These are phyloP conservation scores for Chrysotoxum bicinctum DNA, from an alignment of 2,888 invertebrate genomes.

Conservation along the genomic window DNA sequence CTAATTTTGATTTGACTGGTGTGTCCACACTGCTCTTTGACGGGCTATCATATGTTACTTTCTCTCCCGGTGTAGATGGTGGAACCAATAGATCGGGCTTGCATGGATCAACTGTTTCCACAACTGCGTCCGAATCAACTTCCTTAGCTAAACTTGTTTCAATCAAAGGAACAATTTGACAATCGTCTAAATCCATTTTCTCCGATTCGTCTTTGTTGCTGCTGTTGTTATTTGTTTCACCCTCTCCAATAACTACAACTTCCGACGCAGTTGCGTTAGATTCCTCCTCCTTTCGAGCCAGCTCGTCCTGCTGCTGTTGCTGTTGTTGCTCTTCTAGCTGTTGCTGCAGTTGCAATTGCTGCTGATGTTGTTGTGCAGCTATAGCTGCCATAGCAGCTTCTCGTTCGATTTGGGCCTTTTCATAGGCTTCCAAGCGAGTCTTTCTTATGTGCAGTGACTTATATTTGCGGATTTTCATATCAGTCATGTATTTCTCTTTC, in stretches of 20 bases:
- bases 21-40: slow-evolving; percentile 73
- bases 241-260: background rate
- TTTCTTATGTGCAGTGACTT: slow-evolving; percentile 88
- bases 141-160: slow-evolving; percentile 51
- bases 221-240: slow-evolving; percentile 66
- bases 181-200: slow-evolving; percentile 77
- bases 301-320: slow-evolving; percentile 40
- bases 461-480: slow-evolving; percentile 95
- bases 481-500: slow-evolving; percentile 95
- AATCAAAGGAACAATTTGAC: slow-evolving; percentile 29
- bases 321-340: slow-evolving; percentile 63
- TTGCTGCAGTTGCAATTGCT: slow-evolving; percentile 78
- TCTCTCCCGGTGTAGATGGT: slow-evolving; percentile 60
- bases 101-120: slow-evolving; percentile 26
- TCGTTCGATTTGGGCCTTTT: slow-evolving; percentile 82
- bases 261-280: slow-evolving; percentile 75
- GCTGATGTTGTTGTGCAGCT: slow-evolving; percentile 77
- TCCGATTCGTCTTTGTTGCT: slow-evolving; percentile 73
- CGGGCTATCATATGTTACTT: slow-evolving; percentile 69
- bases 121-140: slow-evolving; percentile 46
- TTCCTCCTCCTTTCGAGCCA: slow-evolving; percentile 46
- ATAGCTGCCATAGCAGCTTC: slow-evolving; percentile 79
- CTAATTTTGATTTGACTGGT: slow-evolving; percentile 64
- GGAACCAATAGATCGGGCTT: slow-evolving; percentile 46
- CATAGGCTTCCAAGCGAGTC: slow-evolving; percentile 88